Evolutionary conservation across 2,888 invertebrate genomes (phyloP).

Genomic region (Lydus trimaculatus): DNA sequence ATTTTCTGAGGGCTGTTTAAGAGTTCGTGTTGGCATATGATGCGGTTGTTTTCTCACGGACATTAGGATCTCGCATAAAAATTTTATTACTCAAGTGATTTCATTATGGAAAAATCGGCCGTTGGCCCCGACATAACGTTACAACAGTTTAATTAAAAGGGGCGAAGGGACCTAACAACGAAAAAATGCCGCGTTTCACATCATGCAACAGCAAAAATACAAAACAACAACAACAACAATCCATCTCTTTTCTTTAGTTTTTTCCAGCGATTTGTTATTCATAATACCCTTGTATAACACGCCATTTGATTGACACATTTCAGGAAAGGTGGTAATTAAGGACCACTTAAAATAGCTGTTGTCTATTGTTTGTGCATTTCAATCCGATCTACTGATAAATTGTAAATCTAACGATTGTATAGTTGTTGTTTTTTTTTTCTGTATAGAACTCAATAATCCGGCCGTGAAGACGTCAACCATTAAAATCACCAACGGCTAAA

Average conservation of each 20-base stretch:
- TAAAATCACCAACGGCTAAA: background rate
- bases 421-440: background rate
- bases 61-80: constrained; percentile 52
- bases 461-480: background rate
- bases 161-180: background rate
- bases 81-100: constrained; percentile 42
- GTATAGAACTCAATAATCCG: background rate
- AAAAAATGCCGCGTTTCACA: constrained; percentile 17
- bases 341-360: constrained; percentile 24
- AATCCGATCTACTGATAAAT: constrained; percentile 9
- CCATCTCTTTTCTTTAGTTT: constrained; percentile 10
- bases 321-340: constrained; percentile 29
- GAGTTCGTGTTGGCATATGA: constrained; percentile 49
- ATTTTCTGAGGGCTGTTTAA: constrained; percentile 57
- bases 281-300: constrained; percentile 24
- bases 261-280: constrained; percentile 22
- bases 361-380: constrained; percentile 28
- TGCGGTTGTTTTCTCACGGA: constrained; percentile 58
- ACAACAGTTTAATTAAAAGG: constrained; percentile 18
- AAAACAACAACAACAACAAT: background rate
- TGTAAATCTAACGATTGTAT: background rate
- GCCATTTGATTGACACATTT: constrained; percentile 33
- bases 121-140: constrained; percentile 17
- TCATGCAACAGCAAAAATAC: constrained; percentile 24
- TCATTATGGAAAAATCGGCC: constrained; percentile 32